Conservation (phyloP, 2,797 vertebrate genomes). For the Glyptemys insculpta region DNA sequence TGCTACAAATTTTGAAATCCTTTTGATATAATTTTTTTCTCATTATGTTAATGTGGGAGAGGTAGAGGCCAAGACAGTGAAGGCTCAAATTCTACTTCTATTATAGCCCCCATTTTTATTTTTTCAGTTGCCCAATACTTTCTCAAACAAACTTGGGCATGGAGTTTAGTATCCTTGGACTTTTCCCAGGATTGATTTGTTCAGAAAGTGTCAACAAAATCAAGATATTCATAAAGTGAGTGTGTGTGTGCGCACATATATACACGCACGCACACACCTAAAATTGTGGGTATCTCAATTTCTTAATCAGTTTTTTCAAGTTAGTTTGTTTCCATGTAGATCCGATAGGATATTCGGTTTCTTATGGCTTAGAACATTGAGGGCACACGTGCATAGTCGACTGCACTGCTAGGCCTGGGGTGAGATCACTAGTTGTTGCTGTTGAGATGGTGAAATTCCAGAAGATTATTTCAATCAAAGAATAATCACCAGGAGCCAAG, state of each 20-base stretch:
- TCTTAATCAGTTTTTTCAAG: not conserved
- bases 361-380: not conserved
- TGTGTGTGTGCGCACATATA: fast-evolving
- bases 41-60: not conserved
- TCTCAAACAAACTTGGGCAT: not conserved
- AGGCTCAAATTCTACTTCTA: not conserved
- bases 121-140: not conserved
- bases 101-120: not conserved
- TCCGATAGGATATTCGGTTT: not conserved
- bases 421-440: not conserved
- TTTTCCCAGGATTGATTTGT: not conserved
- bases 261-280: not conserved
- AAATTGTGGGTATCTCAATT: not conserved
- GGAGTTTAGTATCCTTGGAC: not conserved
- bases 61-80: not conserved
- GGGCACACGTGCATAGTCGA: not conserved
- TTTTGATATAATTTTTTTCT: not conserved
- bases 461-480: not conserved
- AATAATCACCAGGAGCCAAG: not conserved
- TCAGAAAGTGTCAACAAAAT: not conserved
- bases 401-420: not conserved
- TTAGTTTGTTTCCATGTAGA: not conserved
- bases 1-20: not conserved
- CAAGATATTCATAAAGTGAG: not conserved
- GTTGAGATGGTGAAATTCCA: not conserved